phyloP scores from a whole-genome alignment of 2,888 invertebrate species.

The Nasonovia ribisnigri region DNA sequence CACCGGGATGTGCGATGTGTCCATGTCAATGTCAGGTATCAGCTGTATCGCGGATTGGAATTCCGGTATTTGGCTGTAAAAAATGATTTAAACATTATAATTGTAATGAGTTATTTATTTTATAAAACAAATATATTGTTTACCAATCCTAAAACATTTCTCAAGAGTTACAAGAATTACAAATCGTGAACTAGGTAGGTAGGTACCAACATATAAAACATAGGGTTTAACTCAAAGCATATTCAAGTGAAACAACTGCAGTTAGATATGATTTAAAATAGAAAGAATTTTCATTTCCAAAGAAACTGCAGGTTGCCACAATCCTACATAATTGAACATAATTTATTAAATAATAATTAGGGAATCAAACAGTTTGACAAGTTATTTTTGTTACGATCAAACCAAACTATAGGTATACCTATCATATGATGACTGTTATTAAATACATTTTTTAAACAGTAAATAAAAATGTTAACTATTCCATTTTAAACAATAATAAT shows the following conservation, averaged over 20 bases:
- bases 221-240: too few relatives aligned
- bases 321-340: neutral
- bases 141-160: neutral
- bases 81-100: neutral
- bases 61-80: conserved; percentile 34
- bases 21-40: neutral
- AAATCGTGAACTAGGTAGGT: too few relatives aligned
- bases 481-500: neutral
- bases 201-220: too few relatives aligned
- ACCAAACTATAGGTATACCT: too few relatives aligned
- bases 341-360: neutral
- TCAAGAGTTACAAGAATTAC: neutral
- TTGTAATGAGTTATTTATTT: neutral
- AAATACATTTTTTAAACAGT: neutral
- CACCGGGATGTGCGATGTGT: neutral
- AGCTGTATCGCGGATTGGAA: neutral
- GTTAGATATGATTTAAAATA: neutral
- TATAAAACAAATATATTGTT: neutral
- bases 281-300: neutral
- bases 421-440: too few relatives aligned
- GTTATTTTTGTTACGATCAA: neutral
- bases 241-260: neutral
- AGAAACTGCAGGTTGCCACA: too few relatives aligned
- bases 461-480: neutral
- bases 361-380: too few relatives aligned